Percentiles rank a stretch among this genome's conserved stretches.
Conservation (phyloP, 2,113 vertebrate species). For the Malaclemys terrapin region DNA sequence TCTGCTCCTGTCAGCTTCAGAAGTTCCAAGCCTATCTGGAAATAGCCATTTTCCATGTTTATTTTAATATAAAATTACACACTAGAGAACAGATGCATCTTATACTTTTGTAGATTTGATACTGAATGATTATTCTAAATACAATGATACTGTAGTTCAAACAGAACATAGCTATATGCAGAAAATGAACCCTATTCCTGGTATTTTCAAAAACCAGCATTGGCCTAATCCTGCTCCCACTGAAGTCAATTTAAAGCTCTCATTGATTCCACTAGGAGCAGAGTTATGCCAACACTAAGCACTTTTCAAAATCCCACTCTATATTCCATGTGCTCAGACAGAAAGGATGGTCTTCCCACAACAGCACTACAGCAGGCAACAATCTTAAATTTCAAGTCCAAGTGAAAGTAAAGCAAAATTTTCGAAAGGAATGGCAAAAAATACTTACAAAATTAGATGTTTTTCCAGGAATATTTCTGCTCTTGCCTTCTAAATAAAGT, state of each 20-base stretch:
- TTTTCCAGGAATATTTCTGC: neutral
- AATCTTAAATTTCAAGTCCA: neutral
- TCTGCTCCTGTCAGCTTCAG: neutral
- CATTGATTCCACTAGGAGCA: neutral
- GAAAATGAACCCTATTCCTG: neutral
- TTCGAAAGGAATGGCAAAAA: neutral
- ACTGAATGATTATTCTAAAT: neutral
- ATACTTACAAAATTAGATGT: conserved; percentile 64
- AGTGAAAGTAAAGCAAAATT: neutral
- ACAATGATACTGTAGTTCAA: neutral
- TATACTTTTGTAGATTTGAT: neutral
- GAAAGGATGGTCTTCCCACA: neutral
- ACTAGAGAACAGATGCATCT: neutral
- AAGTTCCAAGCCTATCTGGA: neutral
- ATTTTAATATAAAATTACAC: neutral
- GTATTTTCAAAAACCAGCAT: neutral
- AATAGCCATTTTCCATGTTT: neutral
- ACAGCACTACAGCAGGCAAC: neutral
- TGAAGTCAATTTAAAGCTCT: neutral
- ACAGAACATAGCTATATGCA: neutral
- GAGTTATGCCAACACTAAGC: neutral
- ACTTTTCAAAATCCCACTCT: neutral
- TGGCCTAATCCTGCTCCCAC: neutral
- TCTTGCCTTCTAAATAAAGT: conserved; percentile 59
- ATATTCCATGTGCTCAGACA: neutral